A percentile compares a stretch with the other conserved stretches of the same genome.
Evolutionary conservation across 2,888 invertebrate species (phyloP).

Genomic region (Adelphocoris suturalis): DNA sequence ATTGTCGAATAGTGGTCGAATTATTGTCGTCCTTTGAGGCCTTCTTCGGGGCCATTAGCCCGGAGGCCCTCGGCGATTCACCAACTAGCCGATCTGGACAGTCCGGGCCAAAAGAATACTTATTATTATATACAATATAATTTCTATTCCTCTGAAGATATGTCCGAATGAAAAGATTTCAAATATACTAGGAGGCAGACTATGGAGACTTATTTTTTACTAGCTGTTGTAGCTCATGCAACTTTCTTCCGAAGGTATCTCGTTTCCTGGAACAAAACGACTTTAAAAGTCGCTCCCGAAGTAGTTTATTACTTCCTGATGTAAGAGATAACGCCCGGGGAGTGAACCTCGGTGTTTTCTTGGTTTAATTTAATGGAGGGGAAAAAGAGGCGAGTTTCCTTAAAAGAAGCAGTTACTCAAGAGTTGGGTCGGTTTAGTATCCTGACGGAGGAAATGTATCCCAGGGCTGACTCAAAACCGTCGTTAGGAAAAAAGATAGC

Average conservation of each 20-base stretch:
- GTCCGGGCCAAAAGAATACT: too few relatives aligned
- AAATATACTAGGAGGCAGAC: background rate
- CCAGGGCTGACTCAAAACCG: conserved; percentile 44
- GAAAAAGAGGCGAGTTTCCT: conserved; percentile 58
- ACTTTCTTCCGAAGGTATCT: conserved; percentile 34
- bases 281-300: conserved; percentile 40
- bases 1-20: too few relatives aligned
- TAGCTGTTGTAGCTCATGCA: background rate
- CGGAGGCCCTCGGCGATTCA: too few relatives aligned
- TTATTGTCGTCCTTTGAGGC: too few relatives aligned
- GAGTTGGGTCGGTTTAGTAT: conserved; percentile 57
- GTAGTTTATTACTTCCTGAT: conserved; percentile 59
- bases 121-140: too few relatives aligned
- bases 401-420: conserved; percentile 64
- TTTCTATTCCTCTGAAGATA: too few relatives aligned
- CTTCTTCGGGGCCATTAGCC: too few relatives aligned
- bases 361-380: conserved; percentile 64
- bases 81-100: too few relatives aligned
- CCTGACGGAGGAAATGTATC: conserved; percentile 58
- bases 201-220: background rate
- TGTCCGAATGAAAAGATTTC: too few relatives aligned
- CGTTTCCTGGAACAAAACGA: conserved; percentile 56
- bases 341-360: conserved; percentile 43
- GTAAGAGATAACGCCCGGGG: conserved; percentile 60
- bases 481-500: conserved; percentile 40